Evolutionary conservation across 1,140 invertebrate species (phyloP), one percentile per base, ranked within the genome.

Genomic region (Calycopis cecrops): DNA sequence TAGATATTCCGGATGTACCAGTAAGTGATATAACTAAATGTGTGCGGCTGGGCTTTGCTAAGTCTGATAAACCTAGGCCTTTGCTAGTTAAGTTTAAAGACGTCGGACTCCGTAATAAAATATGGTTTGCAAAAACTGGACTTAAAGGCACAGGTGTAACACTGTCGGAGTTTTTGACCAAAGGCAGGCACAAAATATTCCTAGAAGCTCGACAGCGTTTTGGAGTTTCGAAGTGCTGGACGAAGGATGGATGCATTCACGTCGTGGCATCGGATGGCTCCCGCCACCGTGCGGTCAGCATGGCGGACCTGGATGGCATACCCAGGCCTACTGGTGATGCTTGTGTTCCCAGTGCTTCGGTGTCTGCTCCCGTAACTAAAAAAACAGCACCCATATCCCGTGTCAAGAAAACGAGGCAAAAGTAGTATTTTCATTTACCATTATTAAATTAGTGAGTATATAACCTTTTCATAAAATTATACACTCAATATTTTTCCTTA

Each of bases 131-230:
- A 2, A 57, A 57, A 16, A 57, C 35, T 9, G n/a, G 37, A 9
- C 48, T 50, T 4, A 57, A 50, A 21, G 47, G 47, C 17, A 35
- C 55, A 1, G 55, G 55, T n/a, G 37, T 57, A 9, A 57, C 48
- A 18, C 16, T 57, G 4, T 57, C 55, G 1, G 55, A 57, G 14
- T 57, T 57, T 17, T 40, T 57, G 8, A 57, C 48, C 8, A 40
- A 50, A 38, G 28, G 21, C 16, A 14, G 55, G 12, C 35, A 57
- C 21, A 28, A 38, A 11, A 35, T 40, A 38, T 57, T 57, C 18
- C 17, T 49, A 3, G 54, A 28, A 9, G 54, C 54, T 18, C 21
- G 54, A 14, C 38, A 54, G 52, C 52, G 52, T n/a, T 42, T 42
- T 12, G 38, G n/a, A n/a, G n/a, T n/a, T n/a, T n/a, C n/a, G n/a